These are phyloP conservation scores for Odontomyia ornata DNA, from an alignment of 2,888 invertebrate species.

Conservation along the genomic window DNA sequence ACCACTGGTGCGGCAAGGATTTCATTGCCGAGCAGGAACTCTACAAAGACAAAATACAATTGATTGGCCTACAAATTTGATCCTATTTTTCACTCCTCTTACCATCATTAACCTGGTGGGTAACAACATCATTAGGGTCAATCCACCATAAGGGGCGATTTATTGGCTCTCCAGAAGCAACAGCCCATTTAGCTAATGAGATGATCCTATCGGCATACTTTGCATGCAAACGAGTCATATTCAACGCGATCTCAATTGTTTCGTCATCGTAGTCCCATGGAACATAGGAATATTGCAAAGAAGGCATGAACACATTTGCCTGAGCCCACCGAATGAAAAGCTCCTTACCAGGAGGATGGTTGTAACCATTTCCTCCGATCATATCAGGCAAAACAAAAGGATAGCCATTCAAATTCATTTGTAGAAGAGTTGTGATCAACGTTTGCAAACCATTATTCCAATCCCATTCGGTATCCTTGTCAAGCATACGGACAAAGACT, in stretches of 20 bases:
- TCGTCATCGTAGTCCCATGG: constrained; percentile 77
- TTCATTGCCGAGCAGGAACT: constrained; percentile 80
- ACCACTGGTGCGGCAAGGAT: constrained; percentile 83
- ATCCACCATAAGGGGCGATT: constrained; percentile 89
- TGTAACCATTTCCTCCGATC: constrained; percentile 74
- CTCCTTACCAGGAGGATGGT: constrained; percentile 67
- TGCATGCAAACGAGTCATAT: constrained; percentile 73
- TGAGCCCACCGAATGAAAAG: constrained; percentile 79
- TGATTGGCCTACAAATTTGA: background rate
- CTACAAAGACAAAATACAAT: constrained; percentile 63
- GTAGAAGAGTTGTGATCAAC: constrained; percentile 69
- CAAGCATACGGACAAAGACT: constrained; percentile 77
- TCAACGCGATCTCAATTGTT: constrained; percentile 71
- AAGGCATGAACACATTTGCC: constrained; percentile 79
- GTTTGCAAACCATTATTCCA: constrained; percentile 74
- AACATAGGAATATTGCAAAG: constrained; percentile 78
- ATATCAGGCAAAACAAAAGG: constrained; percentile 81
- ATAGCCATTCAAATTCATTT: constrained; percentile 64
- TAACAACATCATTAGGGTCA: constrained; percentile 72
- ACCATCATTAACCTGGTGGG: constrained; percentile 71
- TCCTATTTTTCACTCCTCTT: constrained; percentile 52
- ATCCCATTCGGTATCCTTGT: constrained; percentile 75
- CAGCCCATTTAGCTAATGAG: constrained; percentile 70
- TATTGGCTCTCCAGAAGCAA: constrained; percentile 73
- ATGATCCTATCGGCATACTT: constrained; percentile 70